Percentiles rank a stretch among this genome's conserved stretches.
Conservation (phyloP, 2,888 invertebrate genomes). For the Sympetrum striolatum region DNA sequence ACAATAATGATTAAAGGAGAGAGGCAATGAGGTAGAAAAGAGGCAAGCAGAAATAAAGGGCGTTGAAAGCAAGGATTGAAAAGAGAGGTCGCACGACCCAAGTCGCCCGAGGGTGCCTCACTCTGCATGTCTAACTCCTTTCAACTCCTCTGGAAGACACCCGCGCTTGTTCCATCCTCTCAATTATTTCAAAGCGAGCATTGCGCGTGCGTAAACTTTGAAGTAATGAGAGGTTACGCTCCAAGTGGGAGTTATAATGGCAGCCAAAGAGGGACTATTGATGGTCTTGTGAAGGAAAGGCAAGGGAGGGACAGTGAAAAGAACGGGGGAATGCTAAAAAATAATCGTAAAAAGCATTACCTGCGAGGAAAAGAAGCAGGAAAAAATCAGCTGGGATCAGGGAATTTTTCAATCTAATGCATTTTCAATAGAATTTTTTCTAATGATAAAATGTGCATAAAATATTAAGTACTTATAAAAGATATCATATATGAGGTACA, state of each 20-base stretch:
- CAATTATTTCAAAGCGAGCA: constrained; percentile 12
- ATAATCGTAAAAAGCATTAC: not conserved
- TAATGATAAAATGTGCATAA: too few relatives aligned
- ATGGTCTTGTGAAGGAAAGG: not conserved
- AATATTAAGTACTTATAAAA: too few relatives aligned
- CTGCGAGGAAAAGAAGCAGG: not conserved
- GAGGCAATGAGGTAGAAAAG: not conserved
- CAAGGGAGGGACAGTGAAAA: not conserved
- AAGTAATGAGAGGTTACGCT: constrained; percentile 26
- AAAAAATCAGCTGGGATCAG: too few relatives aligned
- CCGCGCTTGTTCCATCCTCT: not conserved
- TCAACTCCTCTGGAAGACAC: not conserved
- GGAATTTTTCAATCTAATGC: too few relatives aligned
- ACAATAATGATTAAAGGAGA: not conserved
- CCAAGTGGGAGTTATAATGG: constrained; percentile 5
- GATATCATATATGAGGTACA: too few relatives aligned
- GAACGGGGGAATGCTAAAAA: not conserved
- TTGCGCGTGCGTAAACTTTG: constrained; percentile 40
- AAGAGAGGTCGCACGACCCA: not conserved
- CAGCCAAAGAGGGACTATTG: not conserved
- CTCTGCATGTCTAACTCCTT: not conserved
- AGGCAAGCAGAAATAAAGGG: not conserved
- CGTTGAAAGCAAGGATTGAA: too few relatives aligned
- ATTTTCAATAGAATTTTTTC: too few relatives aligned
- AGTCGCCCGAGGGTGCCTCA: not conserved